These are phyloP conservation scores for Sitta europaea DNA, from an alignment of 2,113 vertebrate species.

Conservation along the genomic window DNA sequence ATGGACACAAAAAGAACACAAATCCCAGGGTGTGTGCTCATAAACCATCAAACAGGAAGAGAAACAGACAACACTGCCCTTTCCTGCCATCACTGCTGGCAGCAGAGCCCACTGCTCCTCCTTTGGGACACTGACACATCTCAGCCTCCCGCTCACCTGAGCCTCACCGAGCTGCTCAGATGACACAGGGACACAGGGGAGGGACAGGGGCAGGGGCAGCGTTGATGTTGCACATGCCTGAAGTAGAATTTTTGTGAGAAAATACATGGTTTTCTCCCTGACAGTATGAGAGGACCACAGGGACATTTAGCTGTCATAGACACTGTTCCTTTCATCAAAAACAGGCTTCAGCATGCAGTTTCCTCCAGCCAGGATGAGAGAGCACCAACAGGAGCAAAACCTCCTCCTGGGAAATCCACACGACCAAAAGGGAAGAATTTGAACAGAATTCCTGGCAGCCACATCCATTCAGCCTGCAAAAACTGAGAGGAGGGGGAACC, in stretches of 20 bases:
- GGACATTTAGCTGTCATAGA: neutral
- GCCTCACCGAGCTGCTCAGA: neutral
- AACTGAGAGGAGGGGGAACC: fast-evolving
- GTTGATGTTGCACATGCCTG: neutral
- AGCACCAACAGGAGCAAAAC: neutral
- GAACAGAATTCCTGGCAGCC: neutral
- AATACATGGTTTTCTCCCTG: neutral
- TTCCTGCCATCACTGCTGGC: neutral
- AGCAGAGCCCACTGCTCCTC: neutral
- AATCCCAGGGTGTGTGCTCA: neutral
- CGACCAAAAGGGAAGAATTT: neutral
- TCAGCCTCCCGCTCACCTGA: neutral
- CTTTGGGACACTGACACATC: neutral
- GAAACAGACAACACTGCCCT: neutral
- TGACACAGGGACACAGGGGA: neutral
- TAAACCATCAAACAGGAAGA: neutral
- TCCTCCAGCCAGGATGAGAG: neutral
- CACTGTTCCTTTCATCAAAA: neutral
- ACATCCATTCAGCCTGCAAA: neutral
- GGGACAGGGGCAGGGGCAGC: neutral
- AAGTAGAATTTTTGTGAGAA: neutral
- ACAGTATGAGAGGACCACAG: neutral
- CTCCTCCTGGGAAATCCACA: neutral
- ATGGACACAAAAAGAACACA: fast-evolving
- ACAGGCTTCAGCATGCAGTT: neutral